phyloP scores from a whole-genome alignment of 2,113 vertebrate species.

The Antechinus stuartii region DNA sequence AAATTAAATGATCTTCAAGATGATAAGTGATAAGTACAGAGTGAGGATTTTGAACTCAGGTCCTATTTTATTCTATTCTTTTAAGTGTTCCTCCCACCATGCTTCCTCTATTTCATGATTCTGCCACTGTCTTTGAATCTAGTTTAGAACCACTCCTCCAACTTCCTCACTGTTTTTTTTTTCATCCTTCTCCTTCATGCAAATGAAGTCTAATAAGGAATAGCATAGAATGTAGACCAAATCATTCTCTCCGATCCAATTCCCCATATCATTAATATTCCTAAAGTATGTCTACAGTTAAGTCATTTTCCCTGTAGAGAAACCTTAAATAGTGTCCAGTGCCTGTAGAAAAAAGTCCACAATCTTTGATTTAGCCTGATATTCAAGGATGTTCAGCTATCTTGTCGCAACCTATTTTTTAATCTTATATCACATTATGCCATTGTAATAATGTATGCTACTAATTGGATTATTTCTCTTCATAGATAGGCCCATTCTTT shows the following conservation, averaged over 20 bases:
- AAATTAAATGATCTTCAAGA: not conserved
- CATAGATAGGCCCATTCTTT: not conserved
- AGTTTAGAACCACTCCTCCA: not conserved
- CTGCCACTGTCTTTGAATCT: not conserved
- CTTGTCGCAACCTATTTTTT: not conserved
- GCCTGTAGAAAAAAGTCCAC: not conserved
- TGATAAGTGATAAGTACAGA: not conserved
- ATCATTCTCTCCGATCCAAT: conserved; percentile 23
- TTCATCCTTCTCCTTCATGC: not conserved
- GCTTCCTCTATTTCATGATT: not conserved
- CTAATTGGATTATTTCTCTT: not conserved
- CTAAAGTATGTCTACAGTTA: not conserved
- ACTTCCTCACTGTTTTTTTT: not conserved
- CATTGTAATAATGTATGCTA: not conserved
- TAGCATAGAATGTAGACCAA: not conserved
- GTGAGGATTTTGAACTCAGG: not conserved
- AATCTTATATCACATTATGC: not conserved
- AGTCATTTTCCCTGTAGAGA: not conserved
- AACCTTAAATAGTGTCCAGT: not conserved
- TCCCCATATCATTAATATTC: not conserved
- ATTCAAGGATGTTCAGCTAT: not conserved
- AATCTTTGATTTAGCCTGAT: not conserved
- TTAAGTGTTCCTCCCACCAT: not conserved
- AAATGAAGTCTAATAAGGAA: not conserved
- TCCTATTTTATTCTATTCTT: not conserved